Base-by-base conservation (phyloP, 2,888 invertebrate species). In the Melieria omissa region DNA sequence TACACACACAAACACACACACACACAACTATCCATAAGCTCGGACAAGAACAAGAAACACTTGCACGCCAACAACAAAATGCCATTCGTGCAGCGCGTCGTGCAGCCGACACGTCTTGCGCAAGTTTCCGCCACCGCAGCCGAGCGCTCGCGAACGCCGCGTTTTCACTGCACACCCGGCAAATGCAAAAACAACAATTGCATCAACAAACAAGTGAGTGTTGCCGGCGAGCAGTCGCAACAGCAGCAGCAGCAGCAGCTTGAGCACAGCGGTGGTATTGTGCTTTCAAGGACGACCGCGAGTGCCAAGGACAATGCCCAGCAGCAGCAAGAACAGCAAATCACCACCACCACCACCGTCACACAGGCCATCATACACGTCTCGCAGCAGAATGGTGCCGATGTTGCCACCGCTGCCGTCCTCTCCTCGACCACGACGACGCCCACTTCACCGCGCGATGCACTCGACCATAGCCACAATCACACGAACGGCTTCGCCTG, bases 61-160 rank as follows among this genome's bases (percentile, higher is more conserved):
- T 62, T 29, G 29, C 29, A 29, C 29, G 29, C 29, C 58, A 73
- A 52, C 45, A 55, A 62, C 65, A 77, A 89, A 83, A 95, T 96
- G 95, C 95, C 96, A 88, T 95, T 95, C 89, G 92, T 95, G 85
- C 92, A 93, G 86, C 92, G 95, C 82, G 91, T 92, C 82, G 91
- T 96, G 86, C 93, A 93, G 86, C 96, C 96, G 81, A 92, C 92
- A 85, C 92, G 89, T 88, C 88, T 96, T 86, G 93, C 94, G 83
- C 91, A 92, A 78, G 83, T 80, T 63, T 80, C 82, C 45, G 41
- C 65, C 64, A 57, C 55, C 55, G 52, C 44, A 47, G 44, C 12
- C 49, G 69, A 63, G 47, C 45, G 60, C 54, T 47, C 44, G 54
- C 62, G 62, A 63, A 45, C 55, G 46, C 29, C 68, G 29, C 77